Evolutionary conservation across 2,888 invertebrate genomes (phyloP).

Genomic region (Plutella xylostella): DNA sequence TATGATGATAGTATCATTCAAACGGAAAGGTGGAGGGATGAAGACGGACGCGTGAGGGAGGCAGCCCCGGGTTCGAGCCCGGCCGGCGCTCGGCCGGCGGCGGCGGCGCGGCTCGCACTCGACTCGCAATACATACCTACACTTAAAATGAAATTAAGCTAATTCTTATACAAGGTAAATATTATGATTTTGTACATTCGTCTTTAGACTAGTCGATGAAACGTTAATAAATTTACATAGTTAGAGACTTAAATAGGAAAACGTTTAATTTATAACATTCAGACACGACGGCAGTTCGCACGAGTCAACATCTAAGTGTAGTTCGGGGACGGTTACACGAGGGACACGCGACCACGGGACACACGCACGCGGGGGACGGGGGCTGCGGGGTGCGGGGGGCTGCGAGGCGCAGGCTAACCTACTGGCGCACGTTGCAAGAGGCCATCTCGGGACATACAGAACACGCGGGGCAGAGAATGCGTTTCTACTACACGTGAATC

Average conservation of each 20-base stretch:
- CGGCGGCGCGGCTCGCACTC: no score
- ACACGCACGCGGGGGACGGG: conserved; percentile 10
- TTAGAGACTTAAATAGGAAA: conserved; percentile 15
- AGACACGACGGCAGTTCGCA: conserved; percentile 24
- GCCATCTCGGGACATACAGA: no score
- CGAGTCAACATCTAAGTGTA: conserved; percentile 30
- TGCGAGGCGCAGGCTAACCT: no score
- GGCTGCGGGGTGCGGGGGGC: conserved; percentile 10
- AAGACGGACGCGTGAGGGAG: background rate
- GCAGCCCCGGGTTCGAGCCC: no score
- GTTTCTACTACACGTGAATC: no score
- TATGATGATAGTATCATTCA: background rate
- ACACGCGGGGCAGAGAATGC: no score
- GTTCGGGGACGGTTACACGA: background rate
- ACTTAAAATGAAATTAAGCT: background rate
- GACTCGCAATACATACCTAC: background rate
- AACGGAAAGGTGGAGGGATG: background rate
- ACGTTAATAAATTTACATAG: conserved; percentile 11
- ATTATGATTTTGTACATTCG: conserved; percentile 15
- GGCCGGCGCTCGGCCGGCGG: no score
- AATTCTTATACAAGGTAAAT: background rate
- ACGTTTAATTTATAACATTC: conserved; percentile 12
- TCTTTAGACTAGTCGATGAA: conserved; percentile 4
- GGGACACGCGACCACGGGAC: background rate
- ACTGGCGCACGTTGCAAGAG: no score